phyloP scores from a whole-genome alignment of 2,888 invertebrate species.

The Polylopha cassiicola region DNA sequence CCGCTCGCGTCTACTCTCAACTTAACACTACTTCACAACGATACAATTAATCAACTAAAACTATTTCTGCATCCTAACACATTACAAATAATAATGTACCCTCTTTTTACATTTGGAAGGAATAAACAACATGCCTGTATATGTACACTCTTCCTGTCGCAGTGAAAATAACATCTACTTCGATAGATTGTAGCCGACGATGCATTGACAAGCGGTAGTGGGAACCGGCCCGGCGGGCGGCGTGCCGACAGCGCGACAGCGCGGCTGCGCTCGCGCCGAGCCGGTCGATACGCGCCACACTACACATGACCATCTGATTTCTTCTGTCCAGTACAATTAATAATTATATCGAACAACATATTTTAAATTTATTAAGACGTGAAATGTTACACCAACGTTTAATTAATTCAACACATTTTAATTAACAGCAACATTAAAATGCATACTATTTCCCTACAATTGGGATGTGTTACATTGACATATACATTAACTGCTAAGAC shows the following conservation, averaged over 20 bases:
- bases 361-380: conserved; percentile 31
- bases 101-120: conserved; percentile 64
- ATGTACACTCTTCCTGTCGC: conserved; percentile 56
- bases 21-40: conserved; percentile 73
- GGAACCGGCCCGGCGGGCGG: conserved; percentile 3
- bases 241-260: conserved; percentile 16
- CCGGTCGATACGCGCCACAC: conserved; percentile 22
- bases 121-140: conserved; percentile 65
- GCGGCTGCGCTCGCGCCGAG: conserved; percentile 23
- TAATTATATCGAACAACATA: conserved; percentile 21
- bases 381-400: conserved; percentile 41
- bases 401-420: conserved; percentile 41
- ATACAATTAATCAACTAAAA: conserved; percentile 73
- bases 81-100: conserved; percentile 61
- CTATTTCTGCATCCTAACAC: conserved; percentile 68
- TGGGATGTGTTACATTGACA: conserved; percentile 27
- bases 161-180: conserved; percentile 52
- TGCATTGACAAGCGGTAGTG: conserved; percentile 21
- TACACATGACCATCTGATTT: conserved; percentile 30
- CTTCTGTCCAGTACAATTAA: conserved; percentile 32
- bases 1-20: conserved; percentile 55
- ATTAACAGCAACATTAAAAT: conserved; percentile 32
- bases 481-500: conserved; percentile 31
- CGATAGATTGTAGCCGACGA: conserved; percentile 31
- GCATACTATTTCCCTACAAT: conserved; percentile 30